phyloP scores from a whole-genome alignment of 2,797 vertebrate genomes.

The Gobio occitaniae region DNA sequence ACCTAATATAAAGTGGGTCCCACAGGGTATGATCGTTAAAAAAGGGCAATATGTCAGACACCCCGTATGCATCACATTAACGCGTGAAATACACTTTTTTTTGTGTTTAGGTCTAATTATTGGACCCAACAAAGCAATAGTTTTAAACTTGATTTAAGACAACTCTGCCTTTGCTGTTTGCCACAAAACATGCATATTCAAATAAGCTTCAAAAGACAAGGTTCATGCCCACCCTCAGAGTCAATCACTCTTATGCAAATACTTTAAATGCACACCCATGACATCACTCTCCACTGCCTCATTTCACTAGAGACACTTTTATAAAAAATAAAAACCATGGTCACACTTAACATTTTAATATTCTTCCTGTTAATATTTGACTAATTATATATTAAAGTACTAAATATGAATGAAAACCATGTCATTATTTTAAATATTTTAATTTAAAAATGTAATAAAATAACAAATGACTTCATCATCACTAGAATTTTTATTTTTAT shows the following conservation, averaged over 20 bases:
- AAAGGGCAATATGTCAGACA: background rate
- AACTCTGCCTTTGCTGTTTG: background rate
- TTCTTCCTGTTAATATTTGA: background rate
- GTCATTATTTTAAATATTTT: background rate
- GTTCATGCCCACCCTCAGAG: background rate
- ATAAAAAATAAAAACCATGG: background rate
- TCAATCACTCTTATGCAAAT: constrained; percentile 9
- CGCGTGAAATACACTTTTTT: background rate
- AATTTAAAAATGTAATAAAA: background rate
- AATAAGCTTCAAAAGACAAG: background rate
- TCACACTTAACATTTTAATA: background rate
- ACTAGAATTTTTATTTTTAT: background rate
- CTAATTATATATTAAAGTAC: background rate
- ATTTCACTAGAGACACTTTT: background rate
- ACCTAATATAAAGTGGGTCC: too few relatives aligned
- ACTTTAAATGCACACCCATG: background rate
- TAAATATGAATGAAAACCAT: background rate
- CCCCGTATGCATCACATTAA: background rate
- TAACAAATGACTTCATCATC: background rate
- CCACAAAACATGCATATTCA: constrained; percentile 16
- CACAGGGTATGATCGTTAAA: background rate
- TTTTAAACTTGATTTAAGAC: too few relatives aligned
- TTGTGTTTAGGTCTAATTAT: background rate
- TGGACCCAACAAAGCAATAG: background rate
- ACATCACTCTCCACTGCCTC: background rate